A percentile compares a stretch with the other conserved stretches of the same genome.
Conservation (phyloP, 2,797 vertebrate genomes). For the Ambastaia sidthimunki region DNA sequence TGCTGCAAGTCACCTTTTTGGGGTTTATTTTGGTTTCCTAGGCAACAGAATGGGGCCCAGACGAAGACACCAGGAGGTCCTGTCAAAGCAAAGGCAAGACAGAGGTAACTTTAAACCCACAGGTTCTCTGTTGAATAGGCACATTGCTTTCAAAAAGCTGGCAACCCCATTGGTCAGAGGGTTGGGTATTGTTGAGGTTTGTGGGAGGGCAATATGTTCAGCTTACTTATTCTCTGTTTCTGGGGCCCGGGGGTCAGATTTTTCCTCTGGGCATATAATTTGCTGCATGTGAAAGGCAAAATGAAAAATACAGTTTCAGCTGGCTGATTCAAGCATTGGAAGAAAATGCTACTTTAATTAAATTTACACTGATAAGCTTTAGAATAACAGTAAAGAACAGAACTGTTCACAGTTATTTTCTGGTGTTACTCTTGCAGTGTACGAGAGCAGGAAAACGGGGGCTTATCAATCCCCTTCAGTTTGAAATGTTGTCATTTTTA, state of each 20-base stretch:
- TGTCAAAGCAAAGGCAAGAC: conserved; percentile 99
- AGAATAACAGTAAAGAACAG: conserved; percentile 38
- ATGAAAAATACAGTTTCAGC: conserved; percentile 41
- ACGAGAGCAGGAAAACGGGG: background rate
- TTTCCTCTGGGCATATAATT: conserved; percentile 16
- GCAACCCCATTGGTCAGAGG: conserved; percentile 49
- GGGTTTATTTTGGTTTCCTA: conserved; percentile 78
- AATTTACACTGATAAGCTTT: conserved; percentile 38
- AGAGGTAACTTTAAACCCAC: conserved; percentile 80
- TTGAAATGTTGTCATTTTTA: conserved; percentile 24
- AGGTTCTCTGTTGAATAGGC: conserved; percentile 62
- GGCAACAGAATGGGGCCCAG: conserved; percentile 95
- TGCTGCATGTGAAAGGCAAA: conserved; percentile 20
- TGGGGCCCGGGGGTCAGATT: conserved; percentile 35
- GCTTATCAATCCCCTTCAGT: conserved; percentile 17
- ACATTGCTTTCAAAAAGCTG: conserved; percentile 60
- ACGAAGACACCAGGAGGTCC: conserved; percentile 93
- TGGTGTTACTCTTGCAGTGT: background rate
- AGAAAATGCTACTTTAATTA: conserved; percentile 54
- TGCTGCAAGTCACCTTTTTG: conserved; percentile 62
- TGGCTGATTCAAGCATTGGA: conserved; percentile 59
- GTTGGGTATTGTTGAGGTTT: conserved; percentile 54
- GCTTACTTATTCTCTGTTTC: conserved; percentile 44
- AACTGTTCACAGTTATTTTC: conserved; percentile 10
- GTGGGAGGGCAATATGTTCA: conserved; percentile 39